Evolutionary conservation across 2,797 vertebrate species (phyloP).

Genomic region (Acridotheres tristis): DNA sequence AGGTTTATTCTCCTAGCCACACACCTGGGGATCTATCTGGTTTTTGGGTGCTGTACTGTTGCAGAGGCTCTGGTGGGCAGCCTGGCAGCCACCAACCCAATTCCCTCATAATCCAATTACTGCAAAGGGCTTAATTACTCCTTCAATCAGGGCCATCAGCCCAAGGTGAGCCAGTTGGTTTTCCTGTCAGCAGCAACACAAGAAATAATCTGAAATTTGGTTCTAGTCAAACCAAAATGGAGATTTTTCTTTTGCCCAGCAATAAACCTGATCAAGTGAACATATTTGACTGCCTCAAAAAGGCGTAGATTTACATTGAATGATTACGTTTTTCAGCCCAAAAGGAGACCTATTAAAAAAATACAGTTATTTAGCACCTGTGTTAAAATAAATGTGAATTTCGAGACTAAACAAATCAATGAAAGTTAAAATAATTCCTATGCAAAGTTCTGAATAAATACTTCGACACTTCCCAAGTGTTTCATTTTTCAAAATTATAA

Average conservation of each 20-base stretch:
- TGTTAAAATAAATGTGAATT: neutral
- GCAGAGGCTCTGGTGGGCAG: neutral
- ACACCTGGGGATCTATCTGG: neutral
- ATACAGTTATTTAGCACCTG: neutral
- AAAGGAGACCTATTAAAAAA: neutral
- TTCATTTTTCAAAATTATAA: neutral
- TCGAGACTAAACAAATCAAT: neutral
- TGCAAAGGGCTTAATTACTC: neutral
- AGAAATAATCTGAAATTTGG: neutral
- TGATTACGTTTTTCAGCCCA: neutral
- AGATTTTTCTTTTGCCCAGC: neutral
- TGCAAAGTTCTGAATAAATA: neutral
- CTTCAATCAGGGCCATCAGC: fast-evolving
- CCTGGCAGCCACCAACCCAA: neutral
- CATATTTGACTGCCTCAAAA: neutral
- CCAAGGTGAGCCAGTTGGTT: neutral
- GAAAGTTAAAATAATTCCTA: neutral
- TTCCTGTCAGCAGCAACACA: neutral
- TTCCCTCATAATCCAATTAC: neutral
- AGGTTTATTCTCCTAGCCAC: neutral
- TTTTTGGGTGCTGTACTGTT: fast-evolving
- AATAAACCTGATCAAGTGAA: neutral
- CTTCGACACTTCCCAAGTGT: neutral
- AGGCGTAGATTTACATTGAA: neutral
- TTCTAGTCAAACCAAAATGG: neutral